Base-by-base conservation (phyloP, 2,113 vertebrate genomes). In the Aldabrachelys gigantea region DNA sequence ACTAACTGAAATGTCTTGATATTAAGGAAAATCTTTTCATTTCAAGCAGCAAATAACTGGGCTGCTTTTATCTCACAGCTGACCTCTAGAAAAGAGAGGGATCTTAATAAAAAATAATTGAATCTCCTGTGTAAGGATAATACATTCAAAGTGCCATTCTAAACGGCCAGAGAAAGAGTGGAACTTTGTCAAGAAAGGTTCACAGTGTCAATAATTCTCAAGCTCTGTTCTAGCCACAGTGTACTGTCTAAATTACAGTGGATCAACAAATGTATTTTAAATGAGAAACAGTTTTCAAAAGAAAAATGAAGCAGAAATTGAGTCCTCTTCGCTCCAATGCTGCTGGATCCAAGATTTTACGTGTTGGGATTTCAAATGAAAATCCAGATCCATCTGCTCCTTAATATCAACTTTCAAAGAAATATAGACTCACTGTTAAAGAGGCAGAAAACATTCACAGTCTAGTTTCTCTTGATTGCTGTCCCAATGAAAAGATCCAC, bases 41-140 rank as follows among this genome's bases (percentile, higher is more conserved):
- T 97, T 95, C 75, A 82, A 95, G 94, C 91, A 96, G 76, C 94
- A 93, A 96, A 95, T 96, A 97, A 92, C 91, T 91, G 87, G 65
- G 85, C 96, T 95, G 69, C 88, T 94, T 95, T 89, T 78, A 97
- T 91, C 80, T 96, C 88, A 85, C 89, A 95, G 96, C 95, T 94
- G 96, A 93, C 87, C 27, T 65, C 44, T 50, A 56, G 84, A 93
- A 57, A 78, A 81, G 88, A 69, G 50, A 84, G 62, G 84, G 50
- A 81, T 92, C 88, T 95, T 76, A 92, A 16, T 88, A 86, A 88
- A 87, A 82, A 52, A 44, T 9, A 90, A 82, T 29, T 85, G 78
- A 47, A 84, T 94, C n/a, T 84, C 14, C 92, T 59, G 53, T 83
- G 27, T 47, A 92, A 90, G 41, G n/a, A 47, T 0, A 85, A 2